A percentile compares a stretch with the other conserved stretches of the same genome.
These are phyloP conservation scores for Anthopleura xanthogrammica DNA, from an alignment of 92 coral and sea anemone genomes.

Conservation along the genomic window DNA sequence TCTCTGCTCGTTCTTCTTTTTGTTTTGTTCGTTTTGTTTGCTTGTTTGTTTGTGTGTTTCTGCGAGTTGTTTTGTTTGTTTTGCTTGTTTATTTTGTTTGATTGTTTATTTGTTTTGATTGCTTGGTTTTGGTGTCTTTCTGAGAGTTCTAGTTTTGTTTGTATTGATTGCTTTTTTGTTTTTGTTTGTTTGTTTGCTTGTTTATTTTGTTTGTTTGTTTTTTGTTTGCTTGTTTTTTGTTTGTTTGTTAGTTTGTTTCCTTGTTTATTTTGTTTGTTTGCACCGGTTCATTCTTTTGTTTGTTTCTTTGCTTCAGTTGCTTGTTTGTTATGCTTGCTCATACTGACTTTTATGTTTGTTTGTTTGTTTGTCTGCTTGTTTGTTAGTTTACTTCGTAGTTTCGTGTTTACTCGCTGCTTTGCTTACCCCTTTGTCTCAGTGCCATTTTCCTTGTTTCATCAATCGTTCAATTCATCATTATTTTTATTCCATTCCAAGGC, in stretches of 20 bases:
- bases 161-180: not conserved
- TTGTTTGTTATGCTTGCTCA: not conserved
- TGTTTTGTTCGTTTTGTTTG: too few relatives aligned
- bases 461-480: not conserved
- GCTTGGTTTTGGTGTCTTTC: not conserved
- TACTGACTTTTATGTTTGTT: too few relatives aligned
- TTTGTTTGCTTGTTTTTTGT: too few relatives aligned
- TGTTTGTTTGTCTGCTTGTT: not conserved
- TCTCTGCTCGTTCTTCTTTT: too few relatives aligned
- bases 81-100: too few relatives aligned
- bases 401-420: not conserved
- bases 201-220: not conserved
- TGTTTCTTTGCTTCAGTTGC: not conserved
- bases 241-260: too few relatives aligned
- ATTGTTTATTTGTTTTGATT: not conserved
- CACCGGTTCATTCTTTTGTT: too few relatives aligned
- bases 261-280: too few relatives aligned
- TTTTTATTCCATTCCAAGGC: not conserved
- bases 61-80: too few relatives aligned
- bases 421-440: not conserved
- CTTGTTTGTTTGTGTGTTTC: too few relatives aligned
- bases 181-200: not conserved
- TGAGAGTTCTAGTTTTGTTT: not conserved
- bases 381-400: not conserved
- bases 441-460: not conserved